Evolutionary conservation across 2,113 vertebrate genomes (phyloP).

Genomic region (Podarcis cretensis): DNA sequence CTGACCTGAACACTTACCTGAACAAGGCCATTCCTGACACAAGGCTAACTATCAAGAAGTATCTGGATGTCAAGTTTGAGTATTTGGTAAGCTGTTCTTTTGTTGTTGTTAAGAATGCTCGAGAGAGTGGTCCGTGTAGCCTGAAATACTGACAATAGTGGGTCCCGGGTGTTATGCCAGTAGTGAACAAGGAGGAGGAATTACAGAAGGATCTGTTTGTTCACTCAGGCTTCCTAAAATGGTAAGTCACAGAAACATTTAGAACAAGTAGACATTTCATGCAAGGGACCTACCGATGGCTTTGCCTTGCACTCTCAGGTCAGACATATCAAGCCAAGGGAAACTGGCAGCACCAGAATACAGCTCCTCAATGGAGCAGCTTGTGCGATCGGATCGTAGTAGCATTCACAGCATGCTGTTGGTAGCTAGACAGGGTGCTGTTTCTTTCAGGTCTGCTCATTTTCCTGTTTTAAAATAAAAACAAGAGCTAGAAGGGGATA

Average conservation of each 20-base stretch:
- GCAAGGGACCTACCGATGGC: background rate
- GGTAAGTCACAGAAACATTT: background rate
- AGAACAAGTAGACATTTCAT: background rate
- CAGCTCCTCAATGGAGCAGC: background rate
- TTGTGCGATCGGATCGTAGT: background rate
- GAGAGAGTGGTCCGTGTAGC: background rate
- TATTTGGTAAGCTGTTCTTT: conserved; percentile 85
- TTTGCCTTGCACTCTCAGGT: background rate
- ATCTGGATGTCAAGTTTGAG: conserved; percentile 98
- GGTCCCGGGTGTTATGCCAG: background rate
- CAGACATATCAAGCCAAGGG: background rate
- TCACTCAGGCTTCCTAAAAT: background rate
- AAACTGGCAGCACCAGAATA: background rate
- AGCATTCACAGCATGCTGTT: background rate
- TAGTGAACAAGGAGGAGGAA: background rate
- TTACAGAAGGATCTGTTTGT: background rate
- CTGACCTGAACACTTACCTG: conserved; percentile 95
- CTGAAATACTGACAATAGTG: background rate
- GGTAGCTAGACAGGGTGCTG: background rate
- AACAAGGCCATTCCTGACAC: conserved; percentile 98
- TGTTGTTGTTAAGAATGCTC: background rate
- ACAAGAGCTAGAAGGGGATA: too few species aligned
- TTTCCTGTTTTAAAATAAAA: background rate
- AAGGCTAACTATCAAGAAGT: conserved; percentile 97
- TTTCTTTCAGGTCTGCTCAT: background rate